Evolutionary conservation across 1,140 invertebrate genomes (phyloP), one percentile per base, ranked within the genome.

Genomic region (Zaprionus nigranus): DNA sequence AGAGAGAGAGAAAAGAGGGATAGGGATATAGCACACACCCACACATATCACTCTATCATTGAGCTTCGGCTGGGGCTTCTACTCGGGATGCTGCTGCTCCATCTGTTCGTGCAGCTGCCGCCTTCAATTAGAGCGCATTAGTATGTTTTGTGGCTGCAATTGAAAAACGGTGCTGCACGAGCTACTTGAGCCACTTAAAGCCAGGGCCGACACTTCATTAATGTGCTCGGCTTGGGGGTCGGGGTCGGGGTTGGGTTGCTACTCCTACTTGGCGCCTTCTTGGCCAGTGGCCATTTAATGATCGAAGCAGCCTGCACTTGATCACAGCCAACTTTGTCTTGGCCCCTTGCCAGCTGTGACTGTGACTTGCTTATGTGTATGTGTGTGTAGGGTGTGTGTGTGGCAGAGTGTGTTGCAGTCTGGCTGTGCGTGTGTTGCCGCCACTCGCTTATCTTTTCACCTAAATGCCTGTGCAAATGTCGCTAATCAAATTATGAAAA

Each of bases 401-500:
- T 22, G 46, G 43, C 6, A 43, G 58, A n/a, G 58, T 17, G 20
- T 40, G 13, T 43, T 22, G 13, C 13, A 11, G 22, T 12, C 17
- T 17, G 59, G 9, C 5, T 34, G 24, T 28, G 24, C n/a, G 60
- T 62, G 12, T 60, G 53, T 26, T 56, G 53, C 43, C 83, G 71
- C 67, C 65, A 66, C 67, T 70, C 71, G 75, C 78, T 90, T 88
- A 88, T 88, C 84, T 88, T 88, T 88, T 84, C 84, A 58, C 75
- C 68, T 75, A 88, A 88, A 88, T 90, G 84, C 85, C 75, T 90
- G 49, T 81, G 81, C 84, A 88, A 90, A 81, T 84, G 79, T 75
- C 86, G 80, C 85, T 90, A 88, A 88, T 88, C 85, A 85, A 88
- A 88, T 88, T 88, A 87, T 87, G 71, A 79, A 74, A 82, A 77